Evolutionary conservation across 2,888 invertebrate genomes (phyloP).

Genomic region (Epinotia ramella): DNA sequence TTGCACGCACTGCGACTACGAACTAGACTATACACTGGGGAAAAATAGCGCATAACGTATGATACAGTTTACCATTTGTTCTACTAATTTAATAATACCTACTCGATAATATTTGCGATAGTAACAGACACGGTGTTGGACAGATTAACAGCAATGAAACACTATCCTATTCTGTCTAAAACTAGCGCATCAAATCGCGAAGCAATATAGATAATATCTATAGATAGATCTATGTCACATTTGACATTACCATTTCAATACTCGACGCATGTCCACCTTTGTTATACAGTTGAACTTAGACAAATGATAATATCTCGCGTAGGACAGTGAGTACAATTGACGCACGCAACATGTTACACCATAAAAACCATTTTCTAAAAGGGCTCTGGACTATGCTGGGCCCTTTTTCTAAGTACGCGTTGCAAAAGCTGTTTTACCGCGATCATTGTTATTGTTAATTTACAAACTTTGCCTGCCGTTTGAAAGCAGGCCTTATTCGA

Average conservation of each 20-base stretch:
- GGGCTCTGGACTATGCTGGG: not conserved
- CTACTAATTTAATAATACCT: not conserved
- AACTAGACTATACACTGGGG: not conserved
- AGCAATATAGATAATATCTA: constrained; percentile 7
- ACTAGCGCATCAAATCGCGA: not conserved
- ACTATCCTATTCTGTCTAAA: not conserved
- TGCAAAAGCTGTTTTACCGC: constrained; percentile 17
- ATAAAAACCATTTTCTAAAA: constrained; percentile 16
- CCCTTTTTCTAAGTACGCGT: constrained; percentile 4
- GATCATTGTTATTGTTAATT: constrained; percentile 31
- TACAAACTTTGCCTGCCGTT: not conserved
- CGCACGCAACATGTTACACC: constrained; percentile 6
- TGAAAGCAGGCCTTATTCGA: not conserved
- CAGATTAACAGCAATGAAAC: constrained; percentile 1
- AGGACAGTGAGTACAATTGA: constrained; percentile 13
- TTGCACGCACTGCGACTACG: not conserved
- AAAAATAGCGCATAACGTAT: not conserved
- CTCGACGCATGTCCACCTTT: not conserved
- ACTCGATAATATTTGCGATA: not conserved
- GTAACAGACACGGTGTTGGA: not conserved
- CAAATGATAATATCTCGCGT: constrained; percentile 25
- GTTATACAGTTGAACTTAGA: constrained; percentile 6
- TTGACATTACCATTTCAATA: constrained; percentile 24
- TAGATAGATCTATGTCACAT: constrained; percentile 8
- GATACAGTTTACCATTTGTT: not conserved